Base-by-base conservation (phyloP, 2,888 invertebrate genomes). In the Drosophila birchii region DNA sequence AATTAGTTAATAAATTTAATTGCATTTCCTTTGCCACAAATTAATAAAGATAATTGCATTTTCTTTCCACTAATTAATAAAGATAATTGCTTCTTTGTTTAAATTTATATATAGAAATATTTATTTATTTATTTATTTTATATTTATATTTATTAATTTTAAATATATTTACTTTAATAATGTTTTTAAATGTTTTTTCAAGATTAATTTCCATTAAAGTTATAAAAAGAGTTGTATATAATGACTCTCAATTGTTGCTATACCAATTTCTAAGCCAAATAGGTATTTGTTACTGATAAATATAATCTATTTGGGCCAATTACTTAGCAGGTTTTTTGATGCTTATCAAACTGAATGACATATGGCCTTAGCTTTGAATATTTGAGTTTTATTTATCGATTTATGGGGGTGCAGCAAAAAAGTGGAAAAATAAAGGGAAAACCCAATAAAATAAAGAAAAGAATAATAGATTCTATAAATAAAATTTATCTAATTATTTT, bases 261-360 rank as follows among this genome's bases (percentile, higher is more conserved):
- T 20, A 18, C 29, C 11, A 6, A 57, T n/a, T 26, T 12, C 12
- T 8, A 20, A n/a, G 18, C 12, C 12, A 26, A 14, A 34, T 6
- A 12, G 23, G 12, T 54, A n/a, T 57, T 45, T 20, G 11, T 18
- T 23, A n/a, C 43, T 23, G 23, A 34, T 32, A 45, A 26, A 34
- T n/a, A n/a, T 59, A 59, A 70, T 70, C 69, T 59, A 23, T 51
- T 49, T 44, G 39, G 54, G 47, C 12, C 67, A 60, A 34, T 45
- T 38, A 67, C 49, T 64, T 49, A 43, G 62, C 62, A 12, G 18
- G 32, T 58, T 60, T 43, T 60, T 55, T 9, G 45, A 61, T 49
- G 62, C 39, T 49, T 64, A 61, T 64, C 64, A 61, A 43, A 11
- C 14, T 39, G 20, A 7, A 29, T 34, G n/a, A 14, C 32, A 60